These are phyloP conservation scores for Pseudomyrmex cubaensis DNA, from an alignment of 1,140 invertebrate species.

Conservation along the genomic window DNA sequence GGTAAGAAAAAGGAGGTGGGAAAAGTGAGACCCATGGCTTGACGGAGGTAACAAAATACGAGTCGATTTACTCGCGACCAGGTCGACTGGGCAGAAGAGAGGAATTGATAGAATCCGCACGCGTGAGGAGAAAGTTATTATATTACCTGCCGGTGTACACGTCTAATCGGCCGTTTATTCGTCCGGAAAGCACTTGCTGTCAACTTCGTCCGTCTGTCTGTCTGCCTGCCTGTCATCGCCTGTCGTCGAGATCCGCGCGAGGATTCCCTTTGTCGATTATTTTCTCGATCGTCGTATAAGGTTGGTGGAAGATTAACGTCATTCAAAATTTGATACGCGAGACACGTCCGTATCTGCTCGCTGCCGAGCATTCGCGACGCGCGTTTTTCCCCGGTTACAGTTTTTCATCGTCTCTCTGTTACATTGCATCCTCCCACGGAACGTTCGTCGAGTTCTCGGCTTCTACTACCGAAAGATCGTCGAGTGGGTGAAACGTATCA, in stretches of 20 bases:
- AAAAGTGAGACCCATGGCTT: slow-evolving; percentile 31
- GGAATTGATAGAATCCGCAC: slow-evolving; percentile 43
- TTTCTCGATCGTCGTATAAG: slow-evolving; percentile 17
- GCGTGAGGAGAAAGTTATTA: slow-evolving; percentile 57
- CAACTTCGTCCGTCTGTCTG: not conserved
- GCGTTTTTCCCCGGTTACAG: not conserved
- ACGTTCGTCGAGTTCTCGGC: not conserved
- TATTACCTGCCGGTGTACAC: slow-evolving; percentile 23
- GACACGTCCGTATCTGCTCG: slow-evolving; percentile 13
- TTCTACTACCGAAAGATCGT: slow-evolving; percentile 6
- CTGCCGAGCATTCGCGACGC: not conserved
- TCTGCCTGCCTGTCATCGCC: not conserved
- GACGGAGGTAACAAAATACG: slow-evolving; percentile 33
- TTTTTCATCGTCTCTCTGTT: not conserved
- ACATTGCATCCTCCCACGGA: not conserved
- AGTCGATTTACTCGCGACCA: slow-evolving; percentile 42
- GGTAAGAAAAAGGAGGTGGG: slow-evolving; percentile 33
- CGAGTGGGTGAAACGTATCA: not conserved
- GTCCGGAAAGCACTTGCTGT: not conserved
- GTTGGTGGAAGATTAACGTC: slow-evolving; percentile 42
- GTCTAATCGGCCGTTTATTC: slow-evolving; percentile 5
- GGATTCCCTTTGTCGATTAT: slow-evolving; percentile 18
- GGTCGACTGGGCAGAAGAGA: slow-evolving; percentile 41
- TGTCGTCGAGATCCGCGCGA: not conserved
- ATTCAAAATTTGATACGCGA: not conserved